Conservation (phyloP, 2,113 vertebrate species). For the Ariopsis seemanni region DNA sequence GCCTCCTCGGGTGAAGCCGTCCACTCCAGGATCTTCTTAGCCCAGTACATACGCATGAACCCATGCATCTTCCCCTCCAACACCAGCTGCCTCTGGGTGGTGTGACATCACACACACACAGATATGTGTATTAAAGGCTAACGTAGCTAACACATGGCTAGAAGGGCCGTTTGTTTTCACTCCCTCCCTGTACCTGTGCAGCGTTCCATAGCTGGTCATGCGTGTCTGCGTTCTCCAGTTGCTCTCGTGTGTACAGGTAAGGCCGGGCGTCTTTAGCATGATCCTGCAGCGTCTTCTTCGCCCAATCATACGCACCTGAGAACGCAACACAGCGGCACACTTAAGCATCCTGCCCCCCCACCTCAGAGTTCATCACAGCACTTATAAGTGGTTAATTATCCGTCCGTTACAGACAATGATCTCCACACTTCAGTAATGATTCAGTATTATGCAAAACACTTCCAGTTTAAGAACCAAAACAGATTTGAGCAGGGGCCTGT, state of each 20-base stretch:
- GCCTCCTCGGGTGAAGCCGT: conserved; percentile 82
- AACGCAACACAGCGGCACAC: not conserved
- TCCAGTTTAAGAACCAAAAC: no score
- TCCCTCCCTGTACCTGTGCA: conserved; percentile 74
- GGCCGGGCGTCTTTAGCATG: conserved; percentile 77
- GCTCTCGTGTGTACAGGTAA: conserved; percentile 71
- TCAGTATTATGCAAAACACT: no score
- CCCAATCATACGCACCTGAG: conserved; percentile 76
- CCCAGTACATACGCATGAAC: conserved; percentile 91
- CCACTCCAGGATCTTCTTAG: conserved; percentile 93
- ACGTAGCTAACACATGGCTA: not conserved
- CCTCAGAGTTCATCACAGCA: no score
- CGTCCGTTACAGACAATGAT: not conserved
- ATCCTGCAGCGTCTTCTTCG: conserved; percentile 79
- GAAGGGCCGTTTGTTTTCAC: not conserved
- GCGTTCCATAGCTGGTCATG: conserved; percentile 84
- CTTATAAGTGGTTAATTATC: no score
- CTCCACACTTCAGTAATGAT: not conserved
- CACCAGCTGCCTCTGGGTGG: conserved; percentile 77
- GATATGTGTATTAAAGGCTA: not conserved
- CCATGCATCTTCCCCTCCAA: conserved; percentile 87
- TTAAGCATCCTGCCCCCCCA: not conserved
- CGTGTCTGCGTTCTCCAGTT: conserved; percentile 79
- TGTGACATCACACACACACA: not conserved
- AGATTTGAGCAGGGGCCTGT: no score